A percentile compares a stretch with the other conserved stretches of the same genome.
Evolutionary conservation across 1,140 invertebrate species (phyloP).

Genomic region (Armadillidium nasatum): DNA sequence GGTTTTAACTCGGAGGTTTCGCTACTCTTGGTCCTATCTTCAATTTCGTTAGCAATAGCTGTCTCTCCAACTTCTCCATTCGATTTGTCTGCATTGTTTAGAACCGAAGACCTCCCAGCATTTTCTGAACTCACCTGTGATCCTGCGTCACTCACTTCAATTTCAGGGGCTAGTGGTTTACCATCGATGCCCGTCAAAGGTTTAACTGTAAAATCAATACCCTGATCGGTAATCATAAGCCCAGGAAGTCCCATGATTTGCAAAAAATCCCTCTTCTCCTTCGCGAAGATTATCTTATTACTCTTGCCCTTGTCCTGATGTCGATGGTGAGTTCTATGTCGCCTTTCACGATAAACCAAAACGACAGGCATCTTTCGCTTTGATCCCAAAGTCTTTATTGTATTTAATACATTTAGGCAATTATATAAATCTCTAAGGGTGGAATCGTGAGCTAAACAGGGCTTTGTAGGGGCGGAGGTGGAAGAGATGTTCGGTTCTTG

Average conservation of each 20-base stretch:
- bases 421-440: constrained; percentile 12
- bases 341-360: constrained; percentile 37
- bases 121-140: background rate
- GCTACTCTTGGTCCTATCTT: constrained; percentile 31
- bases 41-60: constrained; percentile 18
- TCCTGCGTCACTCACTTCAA: background rate
- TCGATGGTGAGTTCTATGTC: constrained; percentile 37
- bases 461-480: background rate
- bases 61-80: constrained; percentile 15
- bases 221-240: constrained; percentile 38
- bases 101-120: constrained; percentile 12
- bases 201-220: constrained; percentile 37
- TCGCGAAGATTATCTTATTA: constrained; percentile 39
- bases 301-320: constrained; percentile 42
- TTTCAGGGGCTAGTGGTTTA: background rate
- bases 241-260: constrained; percentile 38
- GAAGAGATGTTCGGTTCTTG: background rate
- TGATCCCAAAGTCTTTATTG: constrained; percentile 30
- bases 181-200: constrained; percentile 30
- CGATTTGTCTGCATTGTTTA: background rate
- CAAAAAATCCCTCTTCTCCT: constrained; percentile 40
- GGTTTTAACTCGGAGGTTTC: constrained; percentile 21
- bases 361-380: constrained; percentile 36
- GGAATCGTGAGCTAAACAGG: background rate
- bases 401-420: constrained; percentile 31